Evolutionary conservation across 2,888 invertebrate genomes (phyloP), one percentile per base, ranked within the genome.

Genomic region (Iphiclides podalirius): DNA sequence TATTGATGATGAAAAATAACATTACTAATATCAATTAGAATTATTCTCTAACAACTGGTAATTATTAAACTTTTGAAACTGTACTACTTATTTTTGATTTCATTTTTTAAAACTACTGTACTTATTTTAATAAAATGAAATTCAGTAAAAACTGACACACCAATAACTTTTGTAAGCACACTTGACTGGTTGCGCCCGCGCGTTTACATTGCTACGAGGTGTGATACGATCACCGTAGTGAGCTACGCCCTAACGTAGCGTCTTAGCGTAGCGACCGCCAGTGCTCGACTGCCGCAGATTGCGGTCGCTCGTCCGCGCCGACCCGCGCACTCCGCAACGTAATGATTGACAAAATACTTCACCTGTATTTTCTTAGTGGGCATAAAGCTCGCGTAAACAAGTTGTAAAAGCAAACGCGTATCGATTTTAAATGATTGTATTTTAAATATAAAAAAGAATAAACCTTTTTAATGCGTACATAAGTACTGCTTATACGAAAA

Each of bases 341-440:
- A 80, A 84, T 85, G 79, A 84, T 85, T 85, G 76, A 83, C 76
- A 81, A 75, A 81, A 78, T 78, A 79, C 73, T 78, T 79, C 70
- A 83, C 81, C 79, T 81, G 76, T 75, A 70, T 77, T 79, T 82
- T 76, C 71, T 76, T 77, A 64, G 47, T 60, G 59, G 61, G 53
- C 53, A 57, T 48, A 70, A 69, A 69, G 48, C 59, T 63, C 53
- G 31, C 58, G 57, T 67, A 71, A 75, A 75, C 66, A 70, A 66
- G 54, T 65, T 62, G 56, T 52, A 57, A 60, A 53, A 48, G 54
- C 54, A 59, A 49, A 49, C 49, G 54, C 40, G 49, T 52, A 52
- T 55, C 41, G 42, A 51, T 51, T 45, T 9, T 17, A 38, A 45
- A 52, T 39, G 44, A 44, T 36, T 48, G 17, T 35, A n/a, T 20